phyloP scores from a whole-genome alignment of 2,888 invertebrate species.

The Dusona sp. region DNA sequence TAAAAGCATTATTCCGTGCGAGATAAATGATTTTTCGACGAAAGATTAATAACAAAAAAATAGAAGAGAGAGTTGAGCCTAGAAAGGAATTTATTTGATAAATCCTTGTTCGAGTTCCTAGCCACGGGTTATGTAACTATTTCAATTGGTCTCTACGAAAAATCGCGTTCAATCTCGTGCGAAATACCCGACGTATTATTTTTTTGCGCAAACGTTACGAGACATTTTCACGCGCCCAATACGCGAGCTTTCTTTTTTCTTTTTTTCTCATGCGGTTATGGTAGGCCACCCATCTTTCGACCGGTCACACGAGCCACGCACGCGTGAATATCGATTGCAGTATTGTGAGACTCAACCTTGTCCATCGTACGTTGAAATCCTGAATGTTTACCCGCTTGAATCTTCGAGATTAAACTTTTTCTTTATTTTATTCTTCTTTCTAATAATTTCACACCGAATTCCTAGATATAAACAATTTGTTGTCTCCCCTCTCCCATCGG shows the following conservation, averaged over 20 bases:
- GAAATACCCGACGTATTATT: slow-evolving; percentile 9
- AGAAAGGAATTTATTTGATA: not conserved
- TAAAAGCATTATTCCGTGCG: too few species aligned
- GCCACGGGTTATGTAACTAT: not conserved
- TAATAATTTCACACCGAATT: slow-evolving; percentile 29
- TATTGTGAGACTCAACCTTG: slow-evolving; percentile 39
- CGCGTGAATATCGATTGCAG: slow-evolving; percentile 43
- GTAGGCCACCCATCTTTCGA: too few species aligned
- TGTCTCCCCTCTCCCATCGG: slow-evolving; percentile 40
- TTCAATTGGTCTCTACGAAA: not conserved
- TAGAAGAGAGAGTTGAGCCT: not conserved
- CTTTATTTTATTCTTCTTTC: slow-evolving; percentile 10
- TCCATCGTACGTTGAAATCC: slow-evolving; percentile 63
- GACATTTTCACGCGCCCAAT: not conserved
- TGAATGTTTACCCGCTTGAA: slow-evolving; percentile 68
- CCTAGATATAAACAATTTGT: slow-evolving; percentile 13
- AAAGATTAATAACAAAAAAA: slow-evolving; percentile 1
- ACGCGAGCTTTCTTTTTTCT: too few species aligned
- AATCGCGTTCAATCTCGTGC: not conserved
- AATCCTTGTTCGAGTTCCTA: slow-evolving; percentile 8
- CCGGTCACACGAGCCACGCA: slow-evolving; percentile 26
- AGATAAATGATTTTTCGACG: slow-evolving; percentile 6
- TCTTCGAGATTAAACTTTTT: slow-evolving; percentile 32
- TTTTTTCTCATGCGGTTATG: too few species aligned
- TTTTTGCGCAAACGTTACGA: slow-evolving; percentile 42